phyloP scores from a whole-genome alignment of 92 coral and sea anemone species.

The Scolanthus callimorphus region DNA sequence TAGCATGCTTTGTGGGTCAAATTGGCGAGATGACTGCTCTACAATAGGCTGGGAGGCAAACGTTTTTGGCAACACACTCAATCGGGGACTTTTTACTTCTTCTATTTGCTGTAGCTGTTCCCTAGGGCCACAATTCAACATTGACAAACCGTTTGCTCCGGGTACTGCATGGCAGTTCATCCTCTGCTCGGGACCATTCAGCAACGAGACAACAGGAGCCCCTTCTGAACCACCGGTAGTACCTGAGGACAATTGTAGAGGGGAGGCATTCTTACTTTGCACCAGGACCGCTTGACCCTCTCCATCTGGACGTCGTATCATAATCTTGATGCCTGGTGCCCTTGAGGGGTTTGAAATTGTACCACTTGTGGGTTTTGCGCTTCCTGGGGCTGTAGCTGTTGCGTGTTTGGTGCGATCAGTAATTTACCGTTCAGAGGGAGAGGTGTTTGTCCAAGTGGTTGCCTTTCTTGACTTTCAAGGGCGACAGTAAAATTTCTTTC shows the following conservation, averaged over 20 bases:
- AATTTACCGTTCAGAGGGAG: neutral
- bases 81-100: constrained; percentile 2
- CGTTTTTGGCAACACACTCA: neutral
- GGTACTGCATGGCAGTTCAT: constrained; percentile 31
- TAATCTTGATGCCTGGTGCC: constrained; percentile 16
- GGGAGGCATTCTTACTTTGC: constrained; percentile 16
- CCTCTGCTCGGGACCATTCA: constrained; percentile 28
- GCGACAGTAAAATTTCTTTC: neutral
- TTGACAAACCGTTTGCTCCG: constrained; percentile 15
- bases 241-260: constrained; percentile 7
- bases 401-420: neutral
- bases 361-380: too few relatives aligned
- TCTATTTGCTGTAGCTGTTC: too few relatives aligned
- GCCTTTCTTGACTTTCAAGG: neutral
- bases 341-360: too few relatives aligned
- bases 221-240: constrained; percentile 6
- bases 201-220: constrained; percentile 8
- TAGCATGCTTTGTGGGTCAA: neutral
- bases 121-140: constrained; percentile 26
- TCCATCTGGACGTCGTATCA: constrained; percentile 12
- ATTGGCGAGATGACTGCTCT: neutral
- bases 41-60: neutral
- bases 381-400: too few relatives aligned
- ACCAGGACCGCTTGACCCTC: constrained; percentile 17
- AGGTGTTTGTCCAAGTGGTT: neutral